Evolutionary conservation across 2,113 vertebrate species (phyloP), one percentile per base, ranked within the genome.

Genomic region (Alexandromys fortis): DNA sequence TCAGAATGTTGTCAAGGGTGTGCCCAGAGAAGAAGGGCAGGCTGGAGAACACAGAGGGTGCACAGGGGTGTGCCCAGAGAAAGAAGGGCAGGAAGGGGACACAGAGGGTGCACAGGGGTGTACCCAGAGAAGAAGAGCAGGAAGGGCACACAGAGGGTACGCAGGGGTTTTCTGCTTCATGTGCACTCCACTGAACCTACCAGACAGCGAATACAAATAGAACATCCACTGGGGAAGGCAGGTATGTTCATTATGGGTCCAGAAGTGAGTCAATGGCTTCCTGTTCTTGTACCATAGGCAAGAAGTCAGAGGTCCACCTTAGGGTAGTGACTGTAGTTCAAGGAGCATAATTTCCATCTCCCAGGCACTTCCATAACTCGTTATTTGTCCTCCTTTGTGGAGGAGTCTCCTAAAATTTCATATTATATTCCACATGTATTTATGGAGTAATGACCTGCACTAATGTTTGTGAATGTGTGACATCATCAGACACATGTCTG

Each of bases 141-240:
- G 1, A 55, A 55, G 55, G 4, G 4, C 0, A 55, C 55, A 55
- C 16, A 55, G 55, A 55, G 1, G 0, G 55, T 55, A 0, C 0
- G 0, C 55, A 55, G 4, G 55, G 55, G 28, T 17, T 5, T 17
- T 76, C 21, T 28, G 3, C 52, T 70, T 55, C 38, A 58, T 2
- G 2, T 5, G 17, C 6, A 3, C 17, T 28, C 1, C 12, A 24
- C 11, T 13, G 24, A 42, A 70, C 42, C 67, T 42, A 55, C 65
- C 49, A 55, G 6, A 35, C 26, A 58, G 8, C 21, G 1, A 88
- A 26, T 76, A 38, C 75, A 45, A 42, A 24, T 1, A 14, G 1
- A 3, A 11, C 12, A 1, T 10, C 17, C 0, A 1, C 52, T 22
- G n/a, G 8, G 42, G 72, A 52, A 82, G 61, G 26, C 81, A 55